Evolutionary conservation across 2,888 invertebrate genomes (phyloP).

Genomic region (Ophion obscuratus): DNA sequence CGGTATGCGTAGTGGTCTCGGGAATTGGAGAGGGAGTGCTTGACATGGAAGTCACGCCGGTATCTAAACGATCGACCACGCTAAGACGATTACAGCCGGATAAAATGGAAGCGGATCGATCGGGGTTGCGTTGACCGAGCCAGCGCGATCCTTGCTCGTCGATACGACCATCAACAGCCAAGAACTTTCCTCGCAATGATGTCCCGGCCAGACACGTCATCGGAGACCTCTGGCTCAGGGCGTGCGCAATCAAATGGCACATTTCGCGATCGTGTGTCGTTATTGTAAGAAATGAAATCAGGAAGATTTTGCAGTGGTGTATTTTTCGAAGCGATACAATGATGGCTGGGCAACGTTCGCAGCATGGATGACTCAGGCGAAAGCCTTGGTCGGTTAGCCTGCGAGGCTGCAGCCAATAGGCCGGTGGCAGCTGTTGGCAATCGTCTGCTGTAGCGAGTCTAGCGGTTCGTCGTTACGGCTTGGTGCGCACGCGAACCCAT

Average conservation of each 20-base stretch:
- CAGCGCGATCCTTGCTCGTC: too few relatives aligned
- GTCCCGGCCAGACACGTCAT: too few relatives aligned
- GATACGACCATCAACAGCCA: too few relatives aligned
- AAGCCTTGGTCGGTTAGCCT: neutral
- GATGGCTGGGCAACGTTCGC: conserved; percentile 9
- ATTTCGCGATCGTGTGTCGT: conserved; percentile 17
- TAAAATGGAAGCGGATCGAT: conserved; percentile 55
- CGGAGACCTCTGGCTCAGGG: too few relatives aligned
- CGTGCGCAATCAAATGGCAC: conserved; percentile 35
- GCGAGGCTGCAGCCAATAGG: conserved; percentile 72
- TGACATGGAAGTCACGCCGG: conserved; percentile 48
- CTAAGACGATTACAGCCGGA: conserved; percentile 51
- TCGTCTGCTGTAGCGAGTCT: conserved; percentile 66
- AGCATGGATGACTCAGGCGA: neutral
- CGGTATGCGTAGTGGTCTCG: conserved; percentile 24
- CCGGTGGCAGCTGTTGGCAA: conserved; percentile 76
- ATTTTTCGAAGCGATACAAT: conserved; percentile 3
- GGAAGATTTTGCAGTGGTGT: conserved; percentile 5
- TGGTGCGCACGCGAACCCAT: too few relatives aligned
- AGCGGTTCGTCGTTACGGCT: too few relatives aligned
- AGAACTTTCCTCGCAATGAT: too few relatives aligned
- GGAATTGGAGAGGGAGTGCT: conserved; percentile 29
- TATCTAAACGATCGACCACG: conserved; percentile 61
- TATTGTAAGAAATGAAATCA: conserved; percentile 1
- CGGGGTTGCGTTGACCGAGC: conserved; percentile 42